Conservation (phyloP, 2,888 invertebrate species). For the Eristalis pertinax region DNA sequence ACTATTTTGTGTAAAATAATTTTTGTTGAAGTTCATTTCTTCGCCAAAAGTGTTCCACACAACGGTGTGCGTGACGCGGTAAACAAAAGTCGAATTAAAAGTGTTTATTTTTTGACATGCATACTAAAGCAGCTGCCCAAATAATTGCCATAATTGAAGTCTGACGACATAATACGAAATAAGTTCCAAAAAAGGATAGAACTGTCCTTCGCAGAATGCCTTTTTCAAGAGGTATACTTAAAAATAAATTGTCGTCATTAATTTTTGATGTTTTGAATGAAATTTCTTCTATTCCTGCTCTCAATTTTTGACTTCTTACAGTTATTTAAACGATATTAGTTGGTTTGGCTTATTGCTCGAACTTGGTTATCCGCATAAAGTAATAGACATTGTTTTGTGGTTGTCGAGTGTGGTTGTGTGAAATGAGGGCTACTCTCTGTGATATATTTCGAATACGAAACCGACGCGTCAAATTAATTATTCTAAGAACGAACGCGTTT, state of each 20-base stretch:
- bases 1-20: too few species aligned
- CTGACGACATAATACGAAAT: neutral
- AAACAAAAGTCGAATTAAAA: too few species aligned
- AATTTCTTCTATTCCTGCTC: neutral
- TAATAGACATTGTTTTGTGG: neutral
- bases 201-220: neutral
- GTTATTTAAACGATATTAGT: neutral
- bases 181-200: neutral
- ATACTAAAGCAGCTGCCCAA: neutral
- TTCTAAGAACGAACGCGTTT: constrained; percentile 77
- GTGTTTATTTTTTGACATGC: neutral
- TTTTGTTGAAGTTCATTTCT: too few species aligned
- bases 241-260: neutral
- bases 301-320: neutral
- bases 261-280: neutral
- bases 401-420: neutral
- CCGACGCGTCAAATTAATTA: constrained; percentile 74
- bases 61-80: too few species aligned
- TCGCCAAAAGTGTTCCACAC: too few species aligned
- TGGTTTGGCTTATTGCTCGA: neutral
- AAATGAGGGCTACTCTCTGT: constrained; percentile 33
- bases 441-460: constrained; percentile 25
- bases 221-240: neutral
- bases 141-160: neutral
- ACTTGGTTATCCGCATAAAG: neutral